Base-by-base conservation (phyloP, 2,888 invertebrate genomes). In the Polydrusus pterygomalis region DNA sequence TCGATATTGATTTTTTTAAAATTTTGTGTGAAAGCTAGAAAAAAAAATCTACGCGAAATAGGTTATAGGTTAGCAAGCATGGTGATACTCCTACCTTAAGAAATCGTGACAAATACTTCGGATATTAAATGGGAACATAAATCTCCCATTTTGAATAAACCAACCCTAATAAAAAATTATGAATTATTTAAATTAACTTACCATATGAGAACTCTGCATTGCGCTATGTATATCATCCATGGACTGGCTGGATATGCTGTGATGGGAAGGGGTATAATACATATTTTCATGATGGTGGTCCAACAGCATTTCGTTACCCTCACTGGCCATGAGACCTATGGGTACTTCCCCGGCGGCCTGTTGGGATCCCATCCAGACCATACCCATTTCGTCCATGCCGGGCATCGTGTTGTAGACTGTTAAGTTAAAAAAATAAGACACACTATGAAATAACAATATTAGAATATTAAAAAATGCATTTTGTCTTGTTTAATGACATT, bases 281-380 rank as follows among this genome's bases (percentile, higher is more conserved):
- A 88, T 85, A 80, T 86, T 87, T 17, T 86, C 86, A 71, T 87
- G 87, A 13, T 60, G 87, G n/a, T 56, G 86, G 74, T 88, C 87
- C 78, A 88, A 84, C 67, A 89, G 79, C 83, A 89, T 87, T 79
- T 88, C 88, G 34, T 82, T 81, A 45, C 85, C 82, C 63, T 89
- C 89, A 47, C 81, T 83, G 25, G 84, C 78, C 78, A 87, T 85
- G 17, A 88, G 79, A 15, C 87, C 86, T 80, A 90, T 88, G 69
- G 90, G 88, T 80, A 90, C 86, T 77, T 90, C 90, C 62, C 85
- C 83, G 25, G 89, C 86, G 73, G 89, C 86, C 80, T 90, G 90
- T 45, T 88, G 87, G 73, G 89, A 89, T 51, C 92, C 92, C 92
- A 93, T 92, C 93, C 93, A 93, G 84, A 92, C 90, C 90, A 92